phyloP scores from a whole-genome alignment of 2,888 invertebrate genomes.

The Podotricha telesiphe region DNA sequence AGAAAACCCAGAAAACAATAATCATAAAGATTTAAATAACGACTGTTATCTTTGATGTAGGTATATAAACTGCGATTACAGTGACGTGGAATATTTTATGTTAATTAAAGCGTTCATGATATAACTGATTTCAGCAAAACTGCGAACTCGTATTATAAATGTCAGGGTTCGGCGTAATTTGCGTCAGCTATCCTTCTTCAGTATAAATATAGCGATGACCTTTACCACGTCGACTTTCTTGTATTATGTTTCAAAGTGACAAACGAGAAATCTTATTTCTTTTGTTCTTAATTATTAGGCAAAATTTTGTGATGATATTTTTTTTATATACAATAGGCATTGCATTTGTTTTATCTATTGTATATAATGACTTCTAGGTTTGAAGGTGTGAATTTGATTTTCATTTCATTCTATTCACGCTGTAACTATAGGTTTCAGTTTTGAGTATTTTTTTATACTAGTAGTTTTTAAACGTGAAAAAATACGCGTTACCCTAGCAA shows the following conservation, averaged over 20 bases:
- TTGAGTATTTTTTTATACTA: no score
- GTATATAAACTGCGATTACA: background rate
- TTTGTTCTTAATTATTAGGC: background rate
- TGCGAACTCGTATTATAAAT: constrained; percentile 19
- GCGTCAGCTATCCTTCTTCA: constrained; percentile 44
- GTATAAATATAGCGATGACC: constrained; percentile 36
- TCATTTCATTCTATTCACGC: no score
- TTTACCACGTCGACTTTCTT: constrained; percentile 29
- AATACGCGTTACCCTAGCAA: no score
- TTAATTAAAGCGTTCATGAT: constrained; percentile 2
- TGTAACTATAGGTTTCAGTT: no score
- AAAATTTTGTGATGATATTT: background rate
- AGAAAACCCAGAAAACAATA: no score
- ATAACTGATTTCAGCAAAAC: constrained; percentile 9
- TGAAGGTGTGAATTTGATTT: no score
- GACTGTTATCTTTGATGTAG: background rate
- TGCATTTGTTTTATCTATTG: no score
- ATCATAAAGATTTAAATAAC: no score
- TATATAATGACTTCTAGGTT: no score
- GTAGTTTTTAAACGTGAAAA: no score
- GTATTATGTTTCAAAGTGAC: constrained; percentile 8
- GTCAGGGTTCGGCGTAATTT: constrained; percentile 49
- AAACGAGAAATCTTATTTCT: constrained; percentile 5
- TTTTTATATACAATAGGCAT: no score
- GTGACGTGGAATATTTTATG: background rate